phyloP scores from a whole-genome alignment of 2,888 invertebrate genomes.

The Clistopyga incitator region DNA sequence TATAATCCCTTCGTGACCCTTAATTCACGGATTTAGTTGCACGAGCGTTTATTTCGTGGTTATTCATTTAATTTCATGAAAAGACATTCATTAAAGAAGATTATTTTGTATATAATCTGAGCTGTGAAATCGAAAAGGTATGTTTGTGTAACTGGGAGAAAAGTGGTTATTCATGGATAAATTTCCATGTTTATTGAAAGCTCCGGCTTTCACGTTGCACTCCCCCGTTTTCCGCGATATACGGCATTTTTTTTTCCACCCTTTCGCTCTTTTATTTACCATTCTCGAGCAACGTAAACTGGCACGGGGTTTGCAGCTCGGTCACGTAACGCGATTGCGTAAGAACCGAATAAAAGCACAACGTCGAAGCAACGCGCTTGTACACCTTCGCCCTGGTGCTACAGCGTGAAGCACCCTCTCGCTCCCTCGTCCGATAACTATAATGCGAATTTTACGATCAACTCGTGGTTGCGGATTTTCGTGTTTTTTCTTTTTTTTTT shows the following conservation, averaged over 20 bases:
- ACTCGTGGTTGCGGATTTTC: conserved; percentile 42
- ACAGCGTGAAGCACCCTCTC: conserved; percentile 8
- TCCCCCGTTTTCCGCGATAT: conserved; percentile 20
- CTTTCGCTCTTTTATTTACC: not conserved
- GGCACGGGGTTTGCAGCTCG: conserved; percentile 41
- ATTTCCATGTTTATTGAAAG: conserved; percentile 47
- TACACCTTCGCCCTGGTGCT: not conserved
- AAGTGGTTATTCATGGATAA: not conserved
- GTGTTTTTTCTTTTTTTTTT: conserved; percentile 8
- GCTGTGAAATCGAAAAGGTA: not conserved
- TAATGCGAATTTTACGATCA: conserved; percentile 57
- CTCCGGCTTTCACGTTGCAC: conserved; percentile 5
- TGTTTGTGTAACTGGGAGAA: not conserved
- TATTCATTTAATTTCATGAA: not conserved
- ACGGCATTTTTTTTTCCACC: conserved; percentile 18
- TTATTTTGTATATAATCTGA: not conserved
- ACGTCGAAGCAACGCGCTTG: conserved; percentile 25
- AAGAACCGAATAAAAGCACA: conserved; percentile 47
- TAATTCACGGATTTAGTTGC: not conserved
- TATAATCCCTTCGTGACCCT: not conserved
- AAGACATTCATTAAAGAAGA: not conserved
- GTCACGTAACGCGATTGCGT: conserved; percentile 61
- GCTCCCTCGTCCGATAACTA: conserved; percentile 33
- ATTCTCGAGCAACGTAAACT: conserved; percentile 29
- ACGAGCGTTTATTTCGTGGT: not conserved